Percentiles rank a stretch among this genome's conserved stretches.
phyloP scores from a whole-genome alignment of 2,797 vertebrate genomes.

The Adrianichthys oophorus region DNA sequence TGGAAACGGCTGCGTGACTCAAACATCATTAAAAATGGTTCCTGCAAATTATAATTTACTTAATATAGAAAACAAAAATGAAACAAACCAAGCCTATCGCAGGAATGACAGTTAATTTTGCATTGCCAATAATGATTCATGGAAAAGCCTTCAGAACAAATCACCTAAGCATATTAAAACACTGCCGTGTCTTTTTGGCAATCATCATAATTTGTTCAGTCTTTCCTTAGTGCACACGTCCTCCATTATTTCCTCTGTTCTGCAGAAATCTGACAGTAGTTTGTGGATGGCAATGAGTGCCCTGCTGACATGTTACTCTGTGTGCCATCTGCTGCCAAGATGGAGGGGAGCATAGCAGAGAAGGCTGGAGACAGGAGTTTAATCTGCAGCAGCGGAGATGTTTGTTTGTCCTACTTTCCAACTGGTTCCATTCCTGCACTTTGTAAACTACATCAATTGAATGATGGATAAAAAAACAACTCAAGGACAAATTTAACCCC shows the following conservation, averaged over 20 bases:
- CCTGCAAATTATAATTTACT: slow-evolving; percentile 43
- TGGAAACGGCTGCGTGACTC: slow-evolving; percentile 27
- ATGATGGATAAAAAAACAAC: slow-evolving; percentile 1
- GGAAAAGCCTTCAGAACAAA: slow-evolving; percentile 10
- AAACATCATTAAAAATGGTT: slow-evolving; percentile 27
- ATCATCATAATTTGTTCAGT: slow-evolving; percentile 17
- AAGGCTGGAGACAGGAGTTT: slow-evolving; percentile 36
- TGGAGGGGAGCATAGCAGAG: slow-evolving; percentile 10
- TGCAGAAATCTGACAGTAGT: slow-evolving; percentile 31
- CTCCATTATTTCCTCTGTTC: slow-evolving; percentile 18
- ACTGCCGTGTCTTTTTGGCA: slow-evolving; percentile 10
- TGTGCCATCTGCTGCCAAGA: slow-evolving; percentile 49
- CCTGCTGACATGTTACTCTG: slow-evolving; percentile 57
- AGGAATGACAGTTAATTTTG: slow-evolving; percentile 32
- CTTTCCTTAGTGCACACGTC: slow-evolving; percentile 16
- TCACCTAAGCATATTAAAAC: slow-evolving; percentile 41
- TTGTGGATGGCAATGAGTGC: slow-evolving; percentile 45
- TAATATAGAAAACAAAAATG: slow-evolving; percentile 61
- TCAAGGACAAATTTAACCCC: not conserved
- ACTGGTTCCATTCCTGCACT: slow-evolving; percentile 20
- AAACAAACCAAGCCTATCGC: slow-evolving; percentile 39
- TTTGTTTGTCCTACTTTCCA: slow-evolving; percentile 25
- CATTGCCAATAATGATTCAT: slow-evolving; percentile 29
- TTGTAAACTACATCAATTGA: slow-evolving; percentile 17
- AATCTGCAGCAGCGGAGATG: slow-evolving; percentile 35